Base-by-base conservation (phyloP, 2,888 invertebrate species). In the Ormyrus rosae region DNA sequence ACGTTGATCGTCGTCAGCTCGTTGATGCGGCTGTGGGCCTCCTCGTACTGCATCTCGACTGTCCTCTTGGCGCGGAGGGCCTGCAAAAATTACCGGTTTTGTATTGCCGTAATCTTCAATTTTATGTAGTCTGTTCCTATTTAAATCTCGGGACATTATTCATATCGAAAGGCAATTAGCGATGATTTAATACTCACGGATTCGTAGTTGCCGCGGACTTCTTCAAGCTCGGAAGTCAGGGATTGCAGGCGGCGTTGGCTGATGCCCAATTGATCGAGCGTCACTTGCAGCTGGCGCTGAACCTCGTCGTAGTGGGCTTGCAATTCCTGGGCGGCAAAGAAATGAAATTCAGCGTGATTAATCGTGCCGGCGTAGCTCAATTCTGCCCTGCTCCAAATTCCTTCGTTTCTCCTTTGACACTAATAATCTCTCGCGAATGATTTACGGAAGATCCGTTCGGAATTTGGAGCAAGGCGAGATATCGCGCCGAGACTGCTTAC, bases 231-330 rank as follows among this genome's bases (percentile, higher is more conserved):
- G 89, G 96, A 97, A 89, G 96, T 96, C 91, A 99, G 93, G 79
- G 96, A 95, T 93, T 96, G 97, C 88, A 97, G 94, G 91, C 97
- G 96, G 91, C 98, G 96, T 92, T 97, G 96, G 86, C 97, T 95
- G 85, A 97, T 95, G 90, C 96, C 96, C 88, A 96, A 94, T 92
- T 97, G 98, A 92, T 98, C 98, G 88, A 98, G 94, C 84, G 98
- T 97, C 89, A 97, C 96, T 92, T 97, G 97, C 91, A 99, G 93
- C 92, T 98, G 98, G 90, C 98, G 96, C 92, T 98, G 98, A 86
- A 97, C 94, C 92, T 99, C 98, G 90, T 99, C 98, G 92, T 98
- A 98, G 92, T 97, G 97, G 87, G 96, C 95, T 93, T 97, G 97
- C 91, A 99, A 93, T 93, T 98, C 98, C 95, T 95, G 10, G 11